A percentile compares a stretch with the other conserved stretches of the same genome.
These are phyloP conservation scores for Morpho achilles DNA, from an alignment of 2,888 invertebrate species.

Conservation along the genomic window DNA sequence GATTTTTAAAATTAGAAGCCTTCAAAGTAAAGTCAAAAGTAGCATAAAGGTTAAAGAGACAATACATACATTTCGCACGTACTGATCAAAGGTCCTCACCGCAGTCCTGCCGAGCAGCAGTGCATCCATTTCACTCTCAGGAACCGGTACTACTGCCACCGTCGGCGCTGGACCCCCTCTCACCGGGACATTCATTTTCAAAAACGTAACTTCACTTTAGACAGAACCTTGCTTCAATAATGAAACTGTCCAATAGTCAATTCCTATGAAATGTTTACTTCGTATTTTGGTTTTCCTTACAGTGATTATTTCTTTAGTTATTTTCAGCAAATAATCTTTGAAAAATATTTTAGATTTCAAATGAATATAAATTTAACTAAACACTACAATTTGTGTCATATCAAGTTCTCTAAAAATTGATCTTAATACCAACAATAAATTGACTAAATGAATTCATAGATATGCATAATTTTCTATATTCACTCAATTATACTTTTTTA, in stretches of 20 bases:
- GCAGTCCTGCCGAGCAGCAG: conserved; percentile 86
- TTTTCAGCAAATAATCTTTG: too few species aligned
- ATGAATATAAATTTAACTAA: too few species aligned
- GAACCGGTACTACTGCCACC: conserved; percentile 80
- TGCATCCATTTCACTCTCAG: conserved; percentile 90
- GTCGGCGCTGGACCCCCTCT: conserved; percentile 73
- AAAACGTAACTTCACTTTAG: conserved; percentile 31
- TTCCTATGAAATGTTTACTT: background rate
- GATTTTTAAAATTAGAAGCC: conserved; percentile 4
- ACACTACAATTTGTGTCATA: too few species aligned
- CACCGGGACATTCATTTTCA: conserved; percentile 56
- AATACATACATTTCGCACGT: conserved; percentile 77
- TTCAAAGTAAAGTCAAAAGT: conserved; percentile 18
- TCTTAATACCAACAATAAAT: background rate
- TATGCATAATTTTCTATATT: background rate
- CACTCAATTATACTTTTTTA: background rate
- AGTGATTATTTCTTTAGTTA: too few species aligned
- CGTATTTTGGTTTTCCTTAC: too few species aligned
- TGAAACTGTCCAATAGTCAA: conserved; percentile 25
- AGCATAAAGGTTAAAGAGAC: conserved; percentile 31
- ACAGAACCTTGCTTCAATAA: conserved; percentile 7
- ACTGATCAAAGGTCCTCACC: conserved; percentile 84
- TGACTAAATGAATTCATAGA: background rate
- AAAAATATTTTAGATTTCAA: too few species aligned
- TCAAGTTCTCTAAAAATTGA: too few species aligned